Conservation (phyloP, 92 coral and sea anemone species). For the Siderastrea siderea region DNA sequence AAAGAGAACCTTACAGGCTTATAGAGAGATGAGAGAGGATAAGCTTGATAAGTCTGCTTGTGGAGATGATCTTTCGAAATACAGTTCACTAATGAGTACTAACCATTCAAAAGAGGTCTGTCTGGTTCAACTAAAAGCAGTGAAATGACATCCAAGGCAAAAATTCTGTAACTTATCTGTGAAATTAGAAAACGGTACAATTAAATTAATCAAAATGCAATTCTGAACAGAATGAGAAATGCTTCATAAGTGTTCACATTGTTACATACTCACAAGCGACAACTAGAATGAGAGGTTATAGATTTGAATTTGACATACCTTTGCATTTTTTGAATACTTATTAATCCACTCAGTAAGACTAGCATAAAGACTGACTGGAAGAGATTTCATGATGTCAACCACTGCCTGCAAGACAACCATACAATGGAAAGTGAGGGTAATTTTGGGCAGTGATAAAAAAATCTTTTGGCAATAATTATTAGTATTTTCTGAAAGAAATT, state of each 20-base stretch:
- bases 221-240: neutral
- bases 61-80: too few species aligned
- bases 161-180: constrained; percentile 94
- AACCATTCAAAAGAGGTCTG: constrained; percentile 42
- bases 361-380: constrained; percentile 66
- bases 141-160: constrained; percentile 90
- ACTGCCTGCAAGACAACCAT: constrained; percentile 70
- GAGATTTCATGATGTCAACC: constrained; percentile 74
- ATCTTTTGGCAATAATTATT: neutral
- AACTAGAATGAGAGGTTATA: neutral
- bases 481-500: too few species aligned
- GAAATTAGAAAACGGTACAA: neutral
- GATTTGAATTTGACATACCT: constrained; percentile 48
- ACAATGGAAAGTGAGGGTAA: too few species aligned
- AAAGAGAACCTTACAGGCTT: too few species aligned
- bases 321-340: constrained; percentile 90
- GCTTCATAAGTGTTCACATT: too few species aligned
- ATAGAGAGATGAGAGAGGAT: too few species aligned
- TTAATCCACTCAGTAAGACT: constrained; percentile 83
- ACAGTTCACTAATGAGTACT: neutral
- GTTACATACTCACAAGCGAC: neutral
- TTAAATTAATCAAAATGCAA: too few species aligned
- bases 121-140: constrained; percentile 73
- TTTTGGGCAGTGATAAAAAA: neutral
- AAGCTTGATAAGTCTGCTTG: neutral